A percentile compares a stretch with the other conserved stretches of the same genome.
Evolutionary conservation across 2,888 invertebrate species (phyloP).

Genomic region (Tenthredo distinguenda): DNA sequence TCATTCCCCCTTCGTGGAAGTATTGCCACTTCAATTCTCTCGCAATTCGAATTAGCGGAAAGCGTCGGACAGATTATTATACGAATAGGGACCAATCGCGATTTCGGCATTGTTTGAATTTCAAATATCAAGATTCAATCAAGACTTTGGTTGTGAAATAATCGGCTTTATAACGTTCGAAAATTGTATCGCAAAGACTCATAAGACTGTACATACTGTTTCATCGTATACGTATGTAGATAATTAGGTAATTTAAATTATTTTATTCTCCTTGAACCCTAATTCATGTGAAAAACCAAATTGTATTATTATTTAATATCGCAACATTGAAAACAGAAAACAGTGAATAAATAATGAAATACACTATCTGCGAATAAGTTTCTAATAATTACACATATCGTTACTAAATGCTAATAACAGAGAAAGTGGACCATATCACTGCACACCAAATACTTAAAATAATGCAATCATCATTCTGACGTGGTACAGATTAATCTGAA

Average conservation of each 20-base stretch:
- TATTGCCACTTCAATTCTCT: not conserved
- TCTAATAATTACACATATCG: not conserved
- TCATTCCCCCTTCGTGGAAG: not conserved
- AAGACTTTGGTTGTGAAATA: not conserved
- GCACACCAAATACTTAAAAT: not conserved
- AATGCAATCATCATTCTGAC: not conserved
- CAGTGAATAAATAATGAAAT: not conserved
- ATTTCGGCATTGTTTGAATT: not conserved
- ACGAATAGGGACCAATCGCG: not conserved
- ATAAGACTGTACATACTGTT: not conserved
- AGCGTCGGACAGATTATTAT: not conserved
- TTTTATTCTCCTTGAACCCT: not conserved
- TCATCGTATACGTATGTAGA: not conserved
- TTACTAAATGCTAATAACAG: not conserved
- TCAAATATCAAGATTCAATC: not conserved
- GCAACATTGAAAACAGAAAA: not conserved
- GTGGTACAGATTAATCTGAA: slow-evolving; percentile 20
- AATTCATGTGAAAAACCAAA: not conserved
- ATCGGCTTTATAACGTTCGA: not conserved
- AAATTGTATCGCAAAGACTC: not conserved
- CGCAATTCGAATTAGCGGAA: not conserved
- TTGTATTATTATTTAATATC: slow-evolving; percentile 1
- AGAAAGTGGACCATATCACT: not conserved
- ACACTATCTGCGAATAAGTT: slow-evolving; percentile 18
- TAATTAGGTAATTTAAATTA: slow-evolving; percentile 5